These are phyloP conservation scores for Caenorhabditis latens DNA, from an alignment of 1,140 invertebrate genomes.

Conservation along the genomic window DNA sequence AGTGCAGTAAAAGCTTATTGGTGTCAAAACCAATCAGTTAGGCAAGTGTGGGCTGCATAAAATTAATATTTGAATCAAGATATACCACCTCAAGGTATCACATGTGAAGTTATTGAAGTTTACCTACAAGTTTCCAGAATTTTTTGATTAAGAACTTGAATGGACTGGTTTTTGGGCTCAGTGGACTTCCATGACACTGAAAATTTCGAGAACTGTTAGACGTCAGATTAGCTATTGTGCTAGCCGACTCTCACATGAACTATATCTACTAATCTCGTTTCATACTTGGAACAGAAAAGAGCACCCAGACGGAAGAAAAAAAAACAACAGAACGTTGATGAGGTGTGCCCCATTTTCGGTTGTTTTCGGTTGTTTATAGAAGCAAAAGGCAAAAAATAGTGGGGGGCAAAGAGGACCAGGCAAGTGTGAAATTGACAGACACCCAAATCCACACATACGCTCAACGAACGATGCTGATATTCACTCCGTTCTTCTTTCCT, in stretches of 20 bases:
- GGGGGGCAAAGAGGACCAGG: conserved; percentile 28
- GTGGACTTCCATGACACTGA: too few relatives aligned
- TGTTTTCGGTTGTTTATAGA: conserved; percentile 43
- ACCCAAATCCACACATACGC: conserved; percentile 37
- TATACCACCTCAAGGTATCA: too few relatives aligned
- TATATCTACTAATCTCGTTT: not conserved
- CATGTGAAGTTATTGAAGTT: not conserved
- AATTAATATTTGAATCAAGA: too few relatives aligned
- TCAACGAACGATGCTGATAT: conserved; percentile 42
- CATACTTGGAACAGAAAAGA: not conserved
- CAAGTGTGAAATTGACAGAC: conserved; percentile 52
- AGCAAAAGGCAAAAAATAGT: conserved; percentile 49
- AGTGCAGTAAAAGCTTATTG: too few relatives aligned
- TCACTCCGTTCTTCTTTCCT: not conserved
- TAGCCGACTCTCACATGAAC: too few relatives aligned
- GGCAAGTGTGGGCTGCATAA: too few relatives aligned
- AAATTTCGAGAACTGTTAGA: too few relatives aligned
- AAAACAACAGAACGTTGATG: conserved; percentile 3
- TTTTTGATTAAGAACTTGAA: too few relatives aligned
- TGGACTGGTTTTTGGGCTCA: too few relatives aligned
- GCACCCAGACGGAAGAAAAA: not conserved
- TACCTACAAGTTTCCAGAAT: too few relatives aligned
- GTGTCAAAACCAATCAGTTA: too few relatives aligned
- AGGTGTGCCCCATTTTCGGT: conserved; percentile 23
- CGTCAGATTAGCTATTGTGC: too few relatives aligned